Evolutionary conservation across 2,888 invertebrate genomes (phyloP), one percentile per base, ranked within the genome.

Genomic region (Epirrhoe tristata): DNA sequence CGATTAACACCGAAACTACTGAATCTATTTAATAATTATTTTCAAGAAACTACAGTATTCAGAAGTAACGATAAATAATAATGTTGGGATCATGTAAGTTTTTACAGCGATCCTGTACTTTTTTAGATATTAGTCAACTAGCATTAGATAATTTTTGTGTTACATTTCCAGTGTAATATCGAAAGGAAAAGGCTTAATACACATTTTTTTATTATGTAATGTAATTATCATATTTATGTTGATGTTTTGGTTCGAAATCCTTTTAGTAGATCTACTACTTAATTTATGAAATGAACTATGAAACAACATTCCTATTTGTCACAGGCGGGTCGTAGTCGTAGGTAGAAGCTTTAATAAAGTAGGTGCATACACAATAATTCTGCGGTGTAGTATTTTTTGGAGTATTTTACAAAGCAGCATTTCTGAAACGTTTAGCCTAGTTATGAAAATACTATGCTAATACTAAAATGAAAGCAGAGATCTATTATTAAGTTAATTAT

Each of bases 401-500:
- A 12, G 12, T 43, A 43, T 43, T 36, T 36, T 43, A 12, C 39
- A 43, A 0, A 12, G 12, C 39, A 43, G 12, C 4, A 4, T 43
- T 43, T 43, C 5, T 12, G 12, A 43, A 43, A 43, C 5, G 4
- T 48, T 48, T 5, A 48, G 7, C 16, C 46, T 16, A 17, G 39
- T 51, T 10, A 12, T 14, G 58, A n/a, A 54, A 63, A 31, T 39
- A 34, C 14, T 59, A 53, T 48, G 58, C 54, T 58, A 54, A 36
- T 58, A 39, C 54, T 17, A 39, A 54, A 54, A 46, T 51, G 24
- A 36, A 58, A 46, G 14, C 36, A 12, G 46, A 34, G 17, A 36
- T 55, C 48, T 55, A 58, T 58, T 50, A 54, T 48, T 34, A 31
- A 64, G 39, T 31, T 7, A 54, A 51, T 55, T 10, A 58, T 54